Evolutionary conservation across 2,888 invertebrate species (phyloP).

Genomic region (Zaprionus obscuricornis): DNA sequence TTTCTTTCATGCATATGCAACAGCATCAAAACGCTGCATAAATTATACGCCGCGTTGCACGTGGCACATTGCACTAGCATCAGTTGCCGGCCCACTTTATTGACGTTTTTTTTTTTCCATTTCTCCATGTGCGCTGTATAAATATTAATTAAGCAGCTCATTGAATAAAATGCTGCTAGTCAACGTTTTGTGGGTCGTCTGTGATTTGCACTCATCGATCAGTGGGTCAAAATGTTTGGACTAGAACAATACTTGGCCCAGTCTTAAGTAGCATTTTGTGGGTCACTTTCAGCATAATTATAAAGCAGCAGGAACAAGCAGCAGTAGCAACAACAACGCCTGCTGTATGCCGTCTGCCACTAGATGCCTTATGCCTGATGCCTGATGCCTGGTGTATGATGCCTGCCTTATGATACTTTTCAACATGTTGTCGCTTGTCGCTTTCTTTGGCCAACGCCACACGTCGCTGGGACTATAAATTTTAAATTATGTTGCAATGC

Average conservation of each 20-base stretch:
- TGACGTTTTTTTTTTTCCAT: conserved; percentile 17
- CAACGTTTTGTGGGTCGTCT: conserved; percentile 28
- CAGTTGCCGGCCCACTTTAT: conserved; percentile 31
- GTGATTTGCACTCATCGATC: conserved; percentile 47
- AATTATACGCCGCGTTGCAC: conserved; percentile 63
- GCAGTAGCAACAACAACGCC: no score
- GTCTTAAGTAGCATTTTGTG: conserved; percentile 47
- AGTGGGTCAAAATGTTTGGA: conserved; percentile 39
- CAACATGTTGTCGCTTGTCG: not conserved
- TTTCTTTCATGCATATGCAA: conserved; percentile 66
- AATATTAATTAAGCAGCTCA: conserved; percentile 48
- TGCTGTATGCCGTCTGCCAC: no score
- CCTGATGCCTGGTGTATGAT: no score
- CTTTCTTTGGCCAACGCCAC: not conserved
- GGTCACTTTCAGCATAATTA: conserved; percentile 55
- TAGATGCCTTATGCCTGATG: no score
- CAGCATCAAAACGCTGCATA: conserved; percentile 68
- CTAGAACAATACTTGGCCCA: conserved; percentile 23
- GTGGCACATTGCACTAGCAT: conserved; percentile 22
- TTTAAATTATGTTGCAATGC: conserved; percentile 68
- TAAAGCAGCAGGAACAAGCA: not conserved
- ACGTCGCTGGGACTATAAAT: conserved; percentile 48
- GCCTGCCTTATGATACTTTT: no score
- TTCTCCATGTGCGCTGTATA: conserved; percentile 28
- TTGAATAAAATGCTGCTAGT: conserved; percentile 20